Base-by-base conservation (phyloP, 2,888 invertebrate genomes). In the Autographa gamma region DNA sequence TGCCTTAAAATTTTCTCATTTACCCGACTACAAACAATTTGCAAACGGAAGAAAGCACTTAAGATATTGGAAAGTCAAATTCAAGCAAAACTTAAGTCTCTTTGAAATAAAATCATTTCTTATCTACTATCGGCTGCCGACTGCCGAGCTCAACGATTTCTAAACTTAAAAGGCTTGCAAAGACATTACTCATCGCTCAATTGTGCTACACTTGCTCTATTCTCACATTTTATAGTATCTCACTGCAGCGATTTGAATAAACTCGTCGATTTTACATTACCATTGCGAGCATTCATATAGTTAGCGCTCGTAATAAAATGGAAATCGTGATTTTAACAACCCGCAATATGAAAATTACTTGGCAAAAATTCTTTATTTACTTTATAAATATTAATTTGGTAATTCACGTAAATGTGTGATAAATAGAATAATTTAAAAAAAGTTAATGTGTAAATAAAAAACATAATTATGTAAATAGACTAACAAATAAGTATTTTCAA, bases 81-180 rank as follows among this genome's bases (percentile, higher is more conserved):
- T n/a, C n/a, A n/a, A 48, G n/a, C 14, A 48, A 48, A 48, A 48
- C 48, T n/a, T 48, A 48, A 48, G n/a, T 48, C n/a, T n/a, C 48
- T n/a, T 43, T 48, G n/a, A n/a, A 48, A 48, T 48, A 48, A 48
- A 48, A 48, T 48, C 48, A 48, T 48, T 48, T 48, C 48, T 48
- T 48, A 48, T 48, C 48, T 48, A 0, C n/a, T 48, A 48, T 48
- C 48, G n/a, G n/a, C 48, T 1, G 1, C 38, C 48, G 48, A n/a
- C 48, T 48, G 48, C n/a, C 48, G 48, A 48, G 48, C 48, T 48
- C 48, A 48, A 48, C 48, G 48, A n/a, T 48, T 48, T 48, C 48
- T 48, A 48, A 48, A 48, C 48, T 48, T 48, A 48, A 48, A 48
- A 48, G 48, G 48, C 48, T 48, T 48, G 48, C 48, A 48, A 48